Conservation (phyloP, 2,888 invertebrate genomes). For the Atethmia centrago region DNA sequence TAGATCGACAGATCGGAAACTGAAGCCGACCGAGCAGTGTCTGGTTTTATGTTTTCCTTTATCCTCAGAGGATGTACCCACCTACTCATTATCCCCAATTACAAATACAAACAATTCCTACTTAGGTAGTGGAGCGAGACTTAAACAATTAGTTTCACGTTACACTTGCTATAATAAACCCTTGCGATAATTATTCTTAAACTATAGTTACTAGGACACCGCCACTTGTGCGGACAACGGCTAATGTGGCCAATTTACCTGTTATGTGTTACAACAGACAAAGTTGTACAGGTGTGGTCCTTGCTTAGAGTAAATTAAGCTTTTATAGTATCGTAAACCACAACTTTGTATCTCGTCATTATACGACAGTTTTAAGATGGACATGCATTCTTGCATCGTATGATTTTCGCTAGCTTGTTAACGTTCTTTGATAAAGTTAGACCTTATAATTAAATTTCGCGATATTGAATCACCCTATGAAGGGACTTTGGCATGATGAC, state of each 20-base stretch:
- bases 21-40: neutral
- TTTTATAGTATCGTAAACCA: constrained; percentile 44
- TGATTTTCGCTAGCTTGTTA: no score
- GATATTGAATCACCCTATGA: no score
- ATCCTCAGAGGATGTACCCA: neutral
- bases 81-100: neutral
- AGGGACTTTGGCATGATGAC: no score
- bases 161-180: constrained; percentile 66
- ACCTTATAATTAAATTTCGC: no score
- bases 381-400: neutral
- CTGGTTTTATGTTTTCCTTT: neutral
- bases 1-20: neutral
- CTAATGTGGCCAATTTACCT: constrained; percentile 20
- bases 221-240: neutral
- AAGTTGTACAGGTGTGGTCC: constrained; percentile 23
- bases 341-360: constrained; percentile 11
- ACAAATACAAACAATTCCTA: constrained; percentile 13
- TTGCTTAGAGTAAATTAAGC: constrained; percentile 16
- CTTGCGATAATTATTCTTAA: constrained; percentile 57
- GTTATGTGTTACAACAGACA: constrained; percentile 11
- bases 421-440: no score
- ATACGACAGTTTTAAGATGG: neutral
- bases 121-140: constrained; percentile 53
- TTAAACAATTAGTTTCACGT: constrained; percentile 66
- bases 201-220: constrained; percentile 33